Base-by-base conservation (phyloP, 2,888 invertebrate genomes). In the Mythimna lalbum region DNA sequence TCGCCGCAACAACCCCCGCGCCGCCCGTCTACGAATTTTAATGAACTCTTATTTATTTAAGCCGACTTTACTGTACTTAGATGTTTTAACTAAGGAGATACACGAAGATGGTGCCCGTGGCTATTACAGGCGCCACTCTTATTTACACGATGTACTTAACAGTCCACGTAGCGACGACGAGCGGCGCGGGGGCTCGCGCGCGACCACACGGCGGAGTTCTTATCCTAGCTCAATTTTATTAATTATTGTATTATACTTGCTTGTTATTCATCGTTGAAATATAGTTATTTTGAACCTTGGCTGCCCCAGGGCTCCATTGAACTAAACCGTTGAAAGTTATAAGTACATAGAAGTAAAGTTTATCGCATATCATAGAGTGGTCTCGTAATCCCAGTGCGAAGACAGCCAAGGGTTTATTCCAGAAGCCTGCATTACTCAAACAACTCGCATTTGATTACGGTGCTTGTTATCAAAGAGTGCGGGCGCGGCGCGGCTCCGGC, bases 211-310 rank as follows among this genome's bases (percentile, higher is more conserved):
- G 86, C 88, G 91, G 89, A 86, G 91, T 89, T 90, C 87, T 91
- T 89, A 88, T 73, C 91, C 91, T 95, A 95, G 95, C 95, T 95
- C 95, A 95, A 95, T 95, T 95, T 93, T 94, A 95, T 89, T 88
- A 85, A 89, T 91, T 91, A 90, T 90, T 90, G 91, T 90, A 91
- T 89, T 92, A 82, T 86, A 92, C 89, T 92, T 87, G 93, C 94
- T 94, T 93, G 95, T 94, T 94, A 91, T 90, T 87, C 86, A 85
- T 90, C 89, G 92, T 92, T 92, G 82, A 84, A 85, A 82, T 84
- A 86, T 86, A 84, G 85, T 88, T 89, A 83, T 85, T 86, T 85
- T 85, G 78, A 72, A 80, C 84, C 84, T 83, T 83, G 87, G 79
- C 83, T 85, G 76, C 78, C 64, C 49, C 50, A 67, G 60, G 70